Base-by-base conservation (phyloP, 2,888 invertebrate genomes). In the Nipponacmea schrenckii region DNA sequence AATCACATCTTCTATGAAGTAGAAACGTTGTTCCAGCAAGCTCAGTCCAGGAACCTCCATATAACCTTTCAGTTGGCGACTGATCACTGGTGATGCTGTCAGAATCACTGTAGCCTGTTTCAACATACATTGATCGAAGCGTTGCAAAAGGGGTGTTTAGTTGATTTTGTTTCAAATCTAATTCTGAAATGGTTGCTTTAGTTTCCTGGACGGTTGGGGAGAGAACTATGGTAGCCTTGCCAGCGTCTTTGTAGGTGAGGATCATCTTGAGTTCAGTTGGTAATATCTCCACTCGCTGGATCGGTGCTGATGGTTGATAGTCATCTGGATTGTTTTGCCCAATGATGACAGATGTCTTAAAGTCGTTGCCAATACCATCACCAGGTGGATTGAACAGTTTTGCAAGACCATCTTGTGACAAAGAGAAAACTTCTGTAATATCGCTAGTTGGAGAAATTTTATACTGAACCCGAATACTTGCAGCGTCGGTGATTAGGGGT, bases 261-360 rank as follows among this genome's bases (percentile, higher is more conserved):
- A 73, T 73, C 76, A 82, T 78, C 14, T 71, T 67, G 24, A 78
- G 71, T 14, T 71, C 62, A 7, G 77, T 69, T 0, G 77, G 74
- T 63, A 77, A 74, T 8, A 80, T 75, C n/a, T 72, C 76, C 3
- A 79, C 77, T 45, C 77, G 74, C 24, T 69, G 72, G 12, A 83
- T 80, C 10, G 78, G 76, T 20, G 80, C 79, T 46, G 78, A 78
- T n/a, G 83, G 83, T 65, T 82, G 70, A n/a, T 79, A 76, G 24
- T 74, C 78, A 56, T 79, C 77, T 4, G 78, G 74, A 27, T 81
- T 76, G 12, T 80, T 77, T 70, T 82, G 81, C 8, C 83, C 83
- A 67, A 83, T 74, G 17, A 83, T 82, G 2, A 83, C 79, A 12
- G 83, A 83, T 0, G 83, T 80, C 39, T 81, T 81, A 62, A 83